A percentile compares a stretch with the other conserved stretches of the same genome.
Conservation (phyloP, 2,113 vertebrate species). For the Chloebia gouldiae region DNA sequence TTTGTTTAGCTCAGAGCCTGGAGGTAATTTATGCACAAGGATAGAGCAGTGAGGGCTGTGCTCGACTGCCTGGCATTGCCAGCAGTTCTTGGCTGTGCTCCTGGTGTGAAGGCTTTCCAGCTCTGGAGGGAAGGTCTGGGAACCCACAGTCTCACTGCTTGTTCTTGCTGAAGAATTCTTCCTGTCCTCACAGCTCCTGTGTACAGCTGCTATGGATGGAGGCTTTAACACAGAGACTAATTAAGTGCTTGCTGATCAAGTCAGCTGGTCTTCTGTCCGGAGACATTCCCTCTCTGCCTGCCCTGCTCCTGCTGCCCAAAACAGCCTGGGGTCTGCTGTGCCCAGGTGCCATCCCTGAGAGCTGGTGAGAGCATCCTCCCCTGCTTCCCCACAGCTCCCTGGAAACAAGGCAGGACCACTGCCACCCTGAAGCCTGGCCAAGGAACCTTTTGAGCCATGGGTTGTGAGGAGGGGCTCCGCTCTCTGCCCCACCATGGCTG, state of each 20-base stretch:
- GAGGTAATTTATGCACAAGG: constrained; percentile 61
- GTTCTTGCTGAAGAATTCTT: background rate
- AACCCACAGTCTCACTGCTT: background rate
- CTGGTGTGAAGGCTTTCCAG: background rate
- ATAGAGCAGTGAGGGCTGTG: background rate
- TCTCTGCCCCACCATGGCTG: rapidly evolving
- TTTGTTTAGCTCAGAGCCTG: constrained; percentile 57
- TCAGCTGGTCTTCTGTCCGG: background rate
- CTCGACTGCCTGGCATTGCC: background rate
- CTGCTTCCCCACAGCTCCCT: rapidly evolving
- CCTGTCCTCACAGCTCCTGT: background rate
- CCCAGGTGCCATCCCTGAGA: rapidly evolving
- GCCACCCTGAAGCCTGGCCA: background rate
- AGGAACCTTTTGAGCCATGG: rapidly evolving
- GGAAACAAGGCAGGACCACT: background rate
- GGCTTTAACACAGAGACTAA: background rate
- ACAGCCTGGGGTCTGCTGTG: background rate
- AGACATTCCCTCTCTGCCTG: background rate
- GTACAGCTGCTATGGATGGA: background rate
- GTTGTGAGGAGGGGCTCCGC: rapidly evolving
- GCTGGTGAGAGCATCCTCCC: rapidly evolving
- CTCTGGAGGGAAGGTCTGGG: background rate
- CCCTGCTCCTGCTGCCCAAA: background rate
- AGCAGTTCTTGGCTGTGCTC: constrained; percentile 23
- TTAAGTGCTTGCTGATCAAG: background rate